Evolutionary conservation across 37 sponge, comb jelly and placozoan genomes (phyloP), one percentile per base, ranked within the genome.

Genomic region (Ianthella basta): DNA sequence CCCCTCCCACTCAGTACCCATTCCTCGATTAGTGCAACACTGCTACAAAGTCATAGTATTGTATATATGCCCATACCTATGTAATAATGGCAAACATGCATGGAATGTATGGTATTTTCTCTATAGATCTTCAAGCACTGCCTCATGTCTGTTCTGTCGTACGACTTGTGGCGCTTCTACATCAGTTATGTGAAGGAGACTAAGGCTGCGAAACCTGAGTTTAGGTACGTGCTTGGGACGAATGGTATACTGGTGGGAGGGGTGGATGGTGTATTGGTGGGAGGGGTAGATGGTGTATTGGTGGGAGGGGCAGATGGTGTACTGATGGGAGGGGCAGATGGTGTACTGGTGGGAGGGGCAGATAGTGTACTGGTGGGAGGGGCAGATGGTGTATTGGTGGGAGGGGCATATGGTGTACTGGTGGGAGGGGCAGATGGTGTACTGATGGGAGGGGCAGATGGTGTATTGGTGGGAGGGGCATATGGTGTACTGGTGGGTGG

Each of bases 161-260:
- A 96, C 74, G 99, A 98, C 67, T 89, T 98, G 50, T 98, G 99
- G 97, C 92, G 88, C 67, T 91, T 90, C 70, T 98, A 98, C 86
- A 86, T 98, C n/a, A 81, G 86, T 10, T 98, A 98, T 59, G 95
- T 98, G 38, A 87, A 85, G 38, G 95, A 98, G 59, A 96, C 97
- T 15, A 98, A 98, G 77, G 55, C 80, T 10, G 38, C 66, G 0
- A 86, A 94, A 34, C 92, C 91, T 19, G 88, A 84, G 5, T 98
- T 86, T 87, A 92, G 97, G 99, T 96, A 59, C 24, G 86, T 83
- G 50, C 6, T 3, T 44, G 50, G 50, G 50, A 8, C 50, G 8
- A 8, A 44, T 44, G 50, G 8, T 44, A 44, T 44, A 10, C 50
- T 44, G 50, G 3, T 19, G 3, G 50, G 39, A 15, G 29, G 30